Evolutionary conservation across 2,797 vertebrate species (phyloP).

Genomic region (Cyprinodon diabolis): DNA sequence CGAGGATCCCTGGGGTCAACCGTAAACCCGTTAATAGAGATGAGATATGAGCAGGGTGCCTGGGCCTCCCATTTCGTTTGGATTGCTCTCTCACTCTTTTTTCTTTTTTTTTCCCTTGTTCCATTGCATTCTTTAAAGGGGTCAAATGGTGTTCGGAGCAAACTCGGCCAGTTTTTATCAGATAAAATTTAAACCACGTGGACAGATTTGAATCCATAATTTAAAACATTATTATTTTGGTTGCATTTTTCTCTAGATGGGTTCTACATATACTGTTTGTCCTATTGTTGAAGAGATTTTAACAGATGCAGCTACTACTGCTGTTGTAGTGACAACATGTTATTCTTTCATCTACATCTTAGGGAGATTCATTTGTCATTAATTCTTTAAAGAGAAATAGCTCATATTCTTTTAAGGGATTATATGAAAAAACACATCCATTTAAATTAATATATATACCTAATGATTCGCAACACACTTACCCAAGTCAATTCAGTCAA

Average conservation of each 20-base stretch:
- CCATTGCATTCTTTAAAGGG: slow-evolving; percentile 77
- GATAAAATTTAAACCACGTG: slow-evolving; percentile 45
- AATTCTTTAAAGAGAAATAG: slow-evolving; percentile 32
- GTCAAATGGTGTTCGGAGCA: slow-evolving; percentile 77
- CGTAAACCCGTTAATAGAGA: slow-evolving; percentile 89
- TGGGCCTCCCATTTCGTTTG: slow-evolving; percentile 86
- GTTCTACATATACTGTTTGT: slow-evolving; percentile 15
- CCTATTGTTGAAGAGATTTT: slow-evolving; percentile 35
- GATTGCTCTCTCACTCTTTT: slow-evolving; percentile 56
- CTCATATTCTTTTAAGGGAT: neutral
- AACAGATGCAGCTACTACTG: slow-evolving; percentile 63
- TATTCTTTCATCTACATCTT: slow-evolving; percentile 52
- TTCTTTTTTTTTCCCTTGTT: slow-evolving; percentile 54
- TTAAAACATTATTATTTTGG: slow-evolving; percentile 16
- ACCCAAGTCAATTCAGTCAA: too few relatives aligned
- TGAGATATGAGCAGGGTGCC: slow-evolving; percentile 84
- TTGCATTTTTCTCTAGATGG: slow-evolving; percentile 1
- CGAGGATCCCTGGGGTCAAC: slow-evolving; percentile 86
- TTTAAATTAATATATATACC: too few relatives aligned
- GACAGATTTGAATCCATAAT: slow-evolving; percentile 38
- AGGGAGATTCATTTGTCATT: slow-evolving; percentile 46
- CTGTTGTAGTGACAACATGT: slow-evolving; percentile 70
- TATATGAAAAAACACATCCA: neutral
- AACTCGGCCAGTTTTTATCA: slow-evolving; percentile 60
- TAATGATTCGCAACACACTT: too few relatives aligned